Base-by-base conservation (phyloP, 2,797 vertebrate genomes). In the Oophaga sylvatica region DNA sequence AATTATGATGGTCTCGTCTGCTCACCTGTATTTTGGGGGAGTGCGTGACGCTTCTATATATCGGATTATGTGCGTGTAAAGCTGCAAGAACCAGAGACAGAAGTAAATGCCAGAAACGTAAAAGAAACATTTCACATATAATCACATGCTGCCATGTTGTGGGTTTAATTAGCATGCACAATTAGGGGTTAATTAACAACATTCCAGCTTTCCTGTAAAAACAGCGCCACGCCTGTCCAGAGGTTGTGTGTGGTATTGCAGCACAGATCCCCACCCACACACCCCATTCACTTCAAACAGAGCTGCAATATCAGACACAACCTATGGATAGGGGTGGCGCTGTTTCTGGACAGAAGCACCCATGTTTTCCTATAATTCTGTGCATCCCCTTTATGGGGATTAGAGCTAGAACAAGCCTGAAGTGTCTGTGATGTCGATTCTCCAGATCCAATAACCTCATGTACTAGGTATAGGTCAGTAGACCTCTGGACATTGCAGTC, bases 21-120 rank as follows among this genome's bases (percentile, higher is more conserved):
- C 95, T 96, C 92, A 99, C 98, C 96, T 99, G 97, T 71, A 99
- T 83, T 90, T 96, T 96, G 82, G 94, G 86, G 60, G 96, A 97
- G 90, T 97, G 95, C 26, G 98, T 98, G 85, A 97, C 91, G n/a
- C 94, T 91, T 93, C 94, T 95, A 95, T 96, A 99, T 92, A 97
- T 71, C 0, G 96, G 95, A 79, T 98, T 97, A 3, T 93, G 68
- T 12, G 97, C 97, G 0, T 99, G 98, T 1, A 99, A 94, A 13
- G 97, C 98, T 99, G 83, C 20, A 90, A 71, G 56, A 80, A 62
- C 6, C 73, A 80, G 86, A 53, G 92, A 88, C 41, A 91, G 67
- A 59, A 89, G 84, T 41, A 35, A 41, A 41, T 22, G 41, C 20
- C 62, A 19, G 15, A 35, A 35, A 35, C 15, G 17, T 16, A 3